Conservation (phyloP, 2,888 invertebrate species). For the Netelia inedita region DNA sequence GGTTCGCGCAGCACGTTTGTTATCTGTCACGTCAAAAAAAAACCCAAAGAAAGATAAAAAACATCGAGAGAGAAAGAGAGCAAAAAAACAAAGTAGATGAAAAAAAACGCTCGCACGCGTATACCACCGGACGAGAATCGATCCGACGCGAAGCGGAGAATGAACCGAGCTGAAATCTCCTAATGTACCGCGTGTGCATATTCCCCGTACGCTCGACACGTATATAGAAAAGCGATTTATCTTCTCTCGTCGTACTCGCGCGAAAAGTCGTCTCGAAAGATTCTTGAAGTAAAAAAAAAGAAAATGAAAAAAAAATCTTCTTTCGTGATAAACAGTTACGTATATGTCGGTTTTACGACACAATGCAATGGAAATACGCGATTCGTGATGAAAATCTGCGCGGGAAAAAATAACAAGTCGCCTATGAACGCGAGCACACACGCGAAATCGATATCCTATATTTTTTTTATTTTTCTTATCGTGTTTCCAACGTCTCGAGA, state of each 20-base stretch:
- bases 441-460: not conserved
- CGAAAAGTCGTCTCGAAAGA: not conserved
- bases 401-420: not conserved
- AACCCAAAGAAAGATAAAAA: not conserved
- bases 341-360: not conserved
- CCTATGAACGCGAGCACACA: not conserved
- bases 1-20: slow-evolving; percentile 13
- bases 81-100: not conserved
- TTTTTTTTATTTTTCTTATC: not conserved
- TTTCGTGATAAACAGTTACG: not conserved
- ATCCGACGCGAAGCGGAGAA: slow-evolving; percentile 19
- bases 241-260: not conserved
- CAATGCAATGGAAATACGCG: not conserved
- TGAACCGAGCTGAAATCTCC: slow-evolving; percentile 9
- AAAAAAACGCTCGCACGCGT: not conserved
- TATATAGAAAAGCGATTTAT: not conserved
- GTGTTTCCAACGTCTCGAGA: not conserved
- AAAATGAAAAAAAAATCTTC: too few relatives aligned
- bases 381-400: not conserved
- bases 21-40: slow-evolving; percentile 38
- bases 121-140: slow-evolving; percentile 6
- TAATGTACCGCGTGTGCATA: not conserved
- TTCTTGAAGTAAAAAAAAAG: not conserved
- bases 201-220: not conserved
- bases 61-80: not conserved